Evolutionary conservation across 2,797 vertebrate genomes (phyloP).

Genomic region (Ficedula albicollis): DNA sequence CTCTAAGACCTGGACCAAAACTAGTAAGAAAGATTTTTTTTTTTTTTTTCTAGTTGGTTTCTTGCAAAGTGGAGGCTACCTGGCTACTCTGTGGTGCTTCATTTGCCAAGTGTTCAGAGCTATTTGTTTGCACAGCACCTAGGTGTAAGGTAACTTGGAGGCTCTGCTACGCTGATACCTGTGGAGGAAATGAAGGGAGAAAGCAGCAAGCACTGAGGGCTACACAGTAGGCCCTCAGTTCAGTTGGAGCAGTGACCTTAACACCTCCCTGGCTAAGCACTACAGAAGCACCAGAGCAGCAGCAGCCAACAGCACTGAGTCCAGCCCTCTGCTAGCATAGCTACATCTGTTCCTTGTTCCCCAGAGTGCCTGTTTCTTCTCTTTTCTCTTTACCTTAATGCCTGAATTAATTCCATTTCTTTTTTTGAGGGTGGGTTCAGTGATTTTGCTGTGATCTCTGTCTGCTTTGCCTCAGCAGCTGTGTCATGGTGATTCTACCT

Average conservation of each 20-base stretch:
- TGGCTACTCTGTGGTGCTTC: background rate
- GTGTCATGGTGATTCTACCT: background rate
- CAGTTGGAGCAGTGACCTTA: background rate
- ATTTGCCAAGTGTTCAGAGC: background rate
- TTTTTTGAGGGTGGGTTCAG: background rate
- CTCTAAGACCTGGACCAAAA: background rate
- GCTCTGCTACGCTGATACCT: background rate
- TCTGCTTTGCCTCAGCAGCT: background rate
- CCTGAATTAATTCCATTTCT: background rate
- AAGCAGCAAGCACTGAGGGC: background rate
- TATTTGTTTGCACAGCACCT: background rate
- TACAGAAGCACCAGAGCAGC: background rate
- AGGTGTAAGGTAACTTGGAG: background rate
- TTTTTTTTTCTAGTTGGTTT: background rate
- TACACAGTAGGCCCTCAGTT: slow-evolving; percentile 7
- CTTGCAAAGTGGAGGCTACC: background rate
- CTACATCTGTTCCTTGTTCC: background rate
- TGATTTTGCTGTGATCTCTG: background rate
- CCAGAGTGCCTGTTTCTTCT: background rate
- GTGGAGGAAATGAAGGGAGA: background rate
- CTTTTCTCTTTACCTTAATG: background rate
- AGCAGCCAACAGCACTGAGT: background rate
- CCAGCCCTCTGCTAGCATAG: background rate
- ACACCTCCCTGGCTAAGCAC: background rate
- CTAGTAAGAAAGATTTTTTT: background rate